Evolutionary conservation across 2,888 invertebrate genomes (phyloP), one percentile per base, ranked within the genome.

Genomic region (Stegophylla sp.): DNA sequence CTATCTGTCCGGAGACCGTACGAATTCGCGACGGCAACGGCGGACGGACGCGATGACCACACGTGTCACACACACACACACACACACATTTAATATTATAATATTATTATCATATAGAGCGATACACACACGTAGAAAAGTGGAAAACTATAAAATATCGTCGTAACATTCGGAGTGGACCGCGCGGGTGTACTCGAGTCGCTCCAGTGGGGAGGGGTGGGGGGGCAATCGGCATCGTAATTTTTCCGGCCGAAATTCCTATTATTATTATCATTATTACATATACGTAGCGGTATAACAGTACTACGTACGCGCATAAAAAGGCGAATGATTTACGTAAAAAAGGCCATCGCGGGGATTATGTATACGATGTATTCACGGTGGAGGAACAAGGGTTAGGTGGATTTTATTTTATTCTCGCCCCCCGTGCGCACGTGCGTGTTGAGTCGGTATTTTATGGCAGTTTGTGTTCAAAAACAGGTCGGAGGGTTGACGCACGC

Each of bases 381-480:
- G 13, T 34, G 48, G 41, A 34, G 75, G 73, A 45, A 28, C 17
- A 34, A 48, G 74, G 63, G 75, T 76, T 76, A 66, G 75, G 75
- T 66, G 66, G 75, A 76, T 76, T 76, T 76, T 66, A 66, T 76
- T 76, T 76, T 53, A 66, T 76, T 76, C 75, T 76, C 75, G 75
- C 64, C 75, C 74, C 41, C 41, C 28, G 59, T 28, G 26, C 13
- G 73, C 45, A 59, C 28, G 61, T 45, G 74, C 34, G 48, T 20
- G 74, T 74, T 74, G 74, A 74, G 74, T 74, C 53, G 53, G 75
- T 76, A 53, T 76, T 76, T 76, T 76, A 76, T 75, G 75, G 75
- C 64, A 51, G 75, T 75, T 64, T 23, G 75, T 64, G 75, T 75
- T 41, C 64, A 51, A 63, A n/a, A 75, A 75, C 75, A 75, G 75